Evolutionary conservation across 2,888 invertebrate species (phyloP).

Genomic region (Eupsilia transversa): DNA sequence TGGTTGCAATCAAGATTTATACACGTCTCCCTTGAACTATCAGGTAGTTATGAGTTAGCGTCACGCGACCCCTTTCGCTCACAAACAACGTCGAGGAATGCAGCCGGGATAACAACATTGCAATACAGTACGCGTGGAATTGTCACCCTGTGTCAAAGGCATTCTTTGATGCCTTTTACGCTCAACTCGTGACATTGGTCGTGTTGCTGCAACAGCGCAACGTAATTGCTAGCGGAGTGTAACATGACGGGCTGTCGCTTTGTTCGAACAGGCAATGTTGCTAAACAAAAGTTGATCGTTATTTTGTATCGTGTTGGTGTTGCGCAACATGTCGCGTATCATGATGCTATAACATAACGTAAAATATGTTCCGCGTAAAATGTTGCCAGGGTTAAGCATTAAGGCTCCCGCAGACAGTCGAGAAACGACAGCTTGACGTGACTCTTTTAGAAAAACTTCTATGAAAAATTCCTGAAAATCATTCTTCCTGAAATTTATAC

Average conservation of each 20-base stretch:
- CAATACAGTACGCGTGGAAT: neutral
- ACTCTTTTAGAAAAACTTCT: too few relatives aligned
- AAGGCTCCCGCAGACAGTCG: too few relatives aligned
- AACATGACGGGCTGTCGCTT: neutral
- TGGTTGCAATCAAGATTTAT: neutral
- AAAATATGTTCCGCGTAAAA: neutral
- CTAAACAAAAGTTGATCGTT: neutral
- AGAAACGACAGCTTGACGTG: too few relatives aligned
- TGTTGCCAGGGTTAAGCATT: neutral
- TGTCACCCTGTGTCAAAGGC: neutral
- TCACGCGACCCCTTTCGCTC: neutral
- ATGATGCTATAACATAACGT: neutral
- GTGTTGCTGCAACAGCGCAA: neutral
- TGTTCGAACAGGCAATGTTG: neutral
- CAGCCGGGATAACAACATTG: neutral
- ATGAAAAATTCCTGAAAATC: too few relatives aligned
- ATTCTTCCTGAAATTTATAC: too few relatives aligned
- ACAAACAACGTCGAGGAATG: neutral
- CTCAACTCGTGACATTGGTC: neutral
- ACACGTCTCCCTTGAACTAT: neutral
- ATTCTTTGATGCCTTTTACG: neutral
- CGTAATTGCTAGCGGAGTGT: neutral
- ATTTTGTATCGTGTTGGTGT: neutral
- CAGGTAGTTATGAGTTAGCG: neutral
- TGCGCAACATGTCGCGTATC: neutral